These are phyloP conservation scores for Saxidomus purpurata DNA, from an alignment of 1,140 invertebrate species.

Conservation along the genomic window DNA sequence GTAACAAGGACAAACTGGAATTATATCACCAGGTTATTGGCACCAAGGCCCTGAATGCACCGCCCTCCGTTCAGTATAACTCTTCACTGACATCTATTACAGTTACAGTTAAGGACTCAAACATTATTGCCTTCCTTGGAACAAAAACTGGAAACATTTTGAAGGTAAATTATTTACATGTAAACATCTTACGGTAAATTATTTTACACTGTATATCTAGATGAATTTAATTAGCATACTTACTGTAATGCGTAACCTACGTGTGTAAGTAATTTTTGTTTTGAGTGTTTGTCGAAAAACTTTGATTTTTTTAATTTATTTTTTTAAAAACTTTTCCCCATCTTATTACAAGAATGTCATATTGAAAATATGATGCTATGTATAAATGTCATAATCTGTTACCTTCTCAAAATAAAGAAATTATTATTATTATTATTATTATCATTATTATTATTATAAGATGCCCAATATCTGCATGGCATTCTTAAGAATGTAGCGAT, in stretches of 20 bases:
- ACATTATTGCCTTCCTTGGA: not conserved
- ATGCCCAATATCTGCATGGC: not conserved
- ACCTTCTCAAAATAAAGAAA: too few relatives aligned
- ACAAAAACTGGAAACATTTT: not conserved
- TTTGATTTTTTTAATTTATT: too few relatives aligned
- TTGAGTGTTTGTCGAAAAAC: too few relatives aligned
- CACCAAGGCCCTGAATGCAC: not conserved
- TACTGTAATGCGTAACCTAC: too few relatives aligned
- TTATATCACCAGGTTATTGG: not conserved
- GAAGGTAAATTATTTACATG: not conserved
- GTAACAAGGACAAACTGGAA: not conserved
- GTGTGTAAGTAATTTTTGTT: too few relatives aligned
- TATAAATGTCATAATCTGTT: too few relatives aligned
- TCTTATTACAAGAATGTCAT: not conserved
- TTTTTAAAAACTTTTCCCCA: too few relatives aligned
- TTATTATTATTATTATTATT: too few relatives aligned
- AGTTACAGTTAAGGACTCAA: not conserved
- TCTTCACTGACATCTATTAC: not conserved
- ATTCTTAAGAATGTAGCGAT: not conserved
- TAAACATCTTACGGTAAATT: too few relatives aligned
- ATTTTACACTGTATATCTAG: too few relatives aligned
- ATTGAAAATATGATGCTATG: not conserved
- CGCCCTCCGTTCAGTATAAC: not conserved
- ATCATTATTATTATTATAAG: too few relatives aligned
- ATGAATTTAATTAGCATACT: too few relatives aligned